Conservation (phyloP, 2,797 vertebrate species). For the Tarsius wallacei region DNA sequence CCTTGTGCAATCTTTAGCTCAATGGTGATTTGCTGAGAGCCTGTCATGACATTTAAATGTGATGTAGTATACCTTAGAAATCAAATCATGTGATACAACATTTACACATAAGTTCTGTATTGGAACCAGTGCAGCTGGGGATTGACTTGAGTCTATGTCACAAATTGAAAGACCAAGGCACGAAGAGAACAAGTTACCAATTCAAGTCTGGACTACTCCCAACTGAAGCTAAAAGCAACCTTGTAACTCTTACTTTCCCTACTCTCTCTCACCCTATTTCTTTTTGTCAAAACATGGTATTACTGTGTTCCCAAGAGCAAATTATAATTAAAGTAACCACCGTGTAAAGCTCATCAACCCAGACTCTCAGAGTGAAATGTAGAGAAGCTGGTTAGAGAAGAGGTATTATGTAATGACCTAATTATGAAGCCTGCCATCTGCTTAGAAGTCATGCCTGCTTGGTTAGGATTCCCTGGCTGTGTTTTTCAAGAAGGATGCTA, state of each 20-base stretch:
- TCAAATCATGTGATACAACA: background rate
- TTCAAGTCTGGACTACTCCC: conserved; percentile 6
- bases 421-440: conserved; percentile 85
- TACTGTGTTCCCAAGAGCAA: conserved; percentile 68
- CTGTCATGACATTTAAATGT: background rate
- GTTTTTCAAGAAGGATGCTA: conserved; percentile 71
- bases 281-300: conserved; percentile 71
- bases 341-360: conserved; percentile 68
- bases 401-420: conserved; percentile 85
- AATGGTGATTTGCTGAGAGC: conserved; percentile 10
- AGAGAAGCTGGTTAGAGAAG: conserved; percentile 78
- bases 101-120: background rate
- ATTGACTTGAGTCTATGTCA: background rate
- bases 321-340: conserved; percentile 79
- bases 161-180: conserved; percentile 41
- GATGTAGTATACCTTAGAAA: background rate
- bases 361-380: conserved; percentile 58
- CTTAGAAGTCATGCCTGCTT: conserved; percentile 81
- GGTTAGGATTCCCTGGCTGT: conserved; percentile 75
- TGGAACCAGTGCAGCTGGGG: background rate
- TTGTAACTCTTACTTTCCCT: conserved; percentile 16
- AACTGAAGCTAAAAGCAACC: conserved; percentile 30
- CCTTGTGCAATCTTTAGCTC: background rate
- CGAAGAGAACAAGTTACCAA: background rate
- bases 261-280: background rate